Conservation (phyloP, 2,113 vertebrate species). For the Ictalurus furcatus region DNA sequence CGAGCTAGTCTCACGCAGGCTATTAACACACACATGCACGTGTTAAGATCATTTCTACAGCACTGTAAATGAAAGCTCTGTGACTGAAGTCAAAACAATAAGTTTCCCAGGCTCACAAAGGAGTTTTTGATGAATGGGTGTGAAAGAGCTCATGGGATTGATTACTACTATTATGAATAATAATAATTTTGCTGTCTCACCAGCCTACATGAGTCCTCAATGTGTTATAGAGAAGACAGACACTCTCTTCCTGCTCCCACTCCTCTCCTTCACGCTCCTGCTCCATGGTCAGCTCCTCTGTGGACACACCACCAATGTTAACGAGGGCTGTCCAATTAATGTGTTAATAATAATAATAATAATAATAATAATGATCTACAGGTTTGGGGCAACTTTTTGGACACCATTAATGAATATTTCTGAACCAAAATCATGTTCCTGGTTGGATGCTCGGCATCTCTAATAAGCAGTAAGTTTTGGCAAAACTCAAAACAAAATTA, state of each 20-base stretch:
- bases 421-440: not conserved
- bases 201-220: conserved; percentile 83
- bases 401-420: not conserved
- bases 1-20: conserved; percentile 79
- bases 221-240: conserved; percentile 78
- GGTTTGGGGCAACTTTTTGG: not conserved
- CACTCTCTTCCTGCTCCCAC: conserved; percentile 82
- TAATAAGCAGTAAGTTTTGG: not conserved
- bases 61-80: not conserved
- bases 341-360: no score
- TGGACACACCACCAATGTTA: conserved; percentile 40
- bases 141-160: not conserved
- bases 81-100: not conserved
- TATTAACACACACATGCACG: conserved; percentile 61
- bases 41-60: not conserved
- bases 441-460: not conserved
- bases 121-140: not conserved
- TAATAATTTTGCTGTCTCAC: conserved; percentile 63
- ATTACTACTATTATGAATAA: not conserved
- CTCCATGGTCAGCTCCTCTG: conserved; percentile 83
- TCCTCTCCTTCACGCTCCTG: conserved; percentile 80
- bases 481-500: not conserved
- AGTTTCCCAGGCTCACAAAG: not conserved
- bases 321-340: not conserved
- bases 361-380: not conserved